Percentiles rank a stretch among this genome's conserved stretches.
phyloP scores from a whole-genome alignment of 2,888 invertebrate genomes.

The Tetropium fuscum region DNA sequence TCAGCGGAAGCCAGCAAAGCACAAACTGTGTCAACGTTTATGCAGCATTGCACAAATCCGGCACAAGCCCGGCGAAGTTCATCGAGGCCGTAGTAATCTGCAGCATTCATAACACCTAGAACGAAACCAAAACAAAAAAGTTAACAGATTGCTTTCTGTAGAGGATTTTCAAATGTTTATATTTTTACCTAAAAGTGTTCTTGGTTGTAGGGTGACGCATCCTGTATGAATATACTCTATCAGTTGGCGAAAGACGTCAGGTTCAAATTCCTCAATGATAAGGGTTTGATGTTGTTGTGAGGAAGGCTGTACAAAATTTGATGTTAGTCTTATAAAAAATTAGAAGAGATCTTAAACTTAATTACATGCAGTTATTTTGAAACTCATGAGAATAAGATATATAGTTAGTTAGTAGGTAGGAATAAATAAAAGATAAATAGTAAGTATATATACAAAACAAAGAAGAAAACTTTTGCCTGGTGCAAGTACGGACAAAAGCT shows the following conservation, averaged over 20 bases:
- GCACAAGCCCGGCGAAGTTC: conserved; percentile 90
- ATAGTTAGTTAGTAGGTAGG: no score
- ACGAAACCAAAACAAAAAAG: no score
- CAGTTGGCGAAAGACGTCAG: conserved; percentile 93
- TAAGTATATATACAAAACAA: not conserved
- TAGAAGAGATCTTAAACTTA: not conserved
- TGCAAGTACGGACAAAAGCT: not conserved
- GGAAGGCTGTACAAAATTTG: conserved; percentile 73
- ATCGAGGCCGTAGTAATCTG: conserved; percentile 93
- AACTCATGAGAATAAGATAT: not conserved
- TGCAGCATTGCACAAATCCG: conserved; percentile 94
- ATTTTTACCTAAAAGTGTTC: conserved; percentile 84
- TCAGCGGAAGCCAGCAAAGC: conserved; percentile 94
- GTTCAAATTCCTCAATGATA: conserved; percentile 95
- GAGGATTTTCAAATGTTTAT: not conserved
- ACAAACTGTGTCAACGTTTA: conserved; percentile 95
- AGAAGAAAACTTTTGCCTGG: not conserved
- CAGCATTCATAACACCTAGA: conserved; percentile 94
- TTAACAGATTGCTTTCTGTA: no score
- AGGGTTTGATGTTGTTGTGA: conserved; percentile 92
- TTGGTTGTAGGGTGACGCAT: conserved; percentile 90
- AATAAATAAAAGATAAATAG: not conserved
- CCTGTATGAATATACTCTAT: conserved; percentile 97
- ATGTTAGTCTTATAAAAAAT: conserved; percentile 6
- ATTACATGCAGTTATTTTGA: conserved; percentile 1